Evolutionary conservation across 1,140 invertebrate species (phyloP).

Genomic region (Drosophila orena): DNA sequence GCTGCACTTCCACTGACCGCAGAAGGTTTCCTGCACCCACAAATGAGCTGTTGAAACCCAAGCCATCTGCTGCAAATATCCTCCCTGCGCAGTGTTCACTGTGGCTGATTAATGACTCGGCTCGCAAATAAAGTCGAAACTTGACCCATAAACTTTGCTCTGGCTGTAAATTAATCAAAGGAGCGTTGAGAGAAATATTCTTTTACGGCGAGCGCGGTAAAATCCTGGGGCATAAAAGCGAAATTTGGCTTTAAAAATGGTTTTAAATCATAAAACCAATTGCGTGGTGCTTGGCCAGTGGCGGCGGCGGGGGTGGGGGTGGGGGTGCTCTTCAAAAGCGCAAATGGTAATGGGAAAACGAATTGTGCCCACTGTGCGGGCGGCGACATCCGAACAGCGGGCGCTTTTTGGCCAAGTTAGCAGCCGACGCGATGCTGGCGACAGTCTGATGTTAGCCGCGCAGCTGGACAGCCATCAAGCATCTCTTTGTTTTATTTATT

Average conservation of each 20-base stretch:
- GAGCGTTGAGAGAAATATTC: conserved; percentile 31
- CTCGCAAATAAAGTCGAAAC: conserved; percentile 46
- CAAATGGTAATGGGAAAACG: conserved; percentile 12
- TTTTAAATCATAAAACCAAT: conserved; percentile 58
- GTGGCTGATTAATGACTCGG: conserved; percentile 40
- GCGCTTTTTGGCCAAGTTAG: conserved; percentile 54
- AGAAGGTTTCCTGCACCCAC: conserved; percentile 1
- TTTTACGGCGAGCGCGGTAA: conserved; percentile 43
- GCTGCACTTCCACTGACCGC: conserved; percentile 32
- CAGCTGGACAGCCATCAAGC: conserved; percentile 71
- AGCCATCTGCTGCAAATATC: conserved; percentile 1
- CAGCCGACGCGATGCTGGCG: conserved; percentile 57
- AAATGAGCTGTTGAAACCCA: conserved; percentile 17
- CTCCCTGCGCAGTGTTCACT: neutral
- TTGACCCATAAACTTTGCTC: conserved; percentile 61
- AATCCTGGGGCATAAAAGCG: conserved; percentile 41
- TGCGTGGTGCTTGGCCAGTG: no score
- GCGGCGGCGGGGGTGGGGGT: no score
- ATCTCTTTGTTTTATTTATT: conserved; percentile 39
- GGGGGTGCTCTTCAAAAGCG: neutral
- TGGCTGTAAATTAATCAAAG: conserved; percentile 62
- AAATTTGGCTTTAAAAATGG: conserved; percentile 28
- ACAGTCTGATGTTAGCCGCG: conserved; percentile 76
- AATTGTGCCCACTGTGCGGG: conserved; percentile 67
- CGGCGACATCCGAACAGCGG: conserved; percentile 52